These are phyloP conservation scores for Glossosoma conforme DNA, from an alignment of 1,140 invertebrate genomes.

Conservation along the genomic window DNA sequence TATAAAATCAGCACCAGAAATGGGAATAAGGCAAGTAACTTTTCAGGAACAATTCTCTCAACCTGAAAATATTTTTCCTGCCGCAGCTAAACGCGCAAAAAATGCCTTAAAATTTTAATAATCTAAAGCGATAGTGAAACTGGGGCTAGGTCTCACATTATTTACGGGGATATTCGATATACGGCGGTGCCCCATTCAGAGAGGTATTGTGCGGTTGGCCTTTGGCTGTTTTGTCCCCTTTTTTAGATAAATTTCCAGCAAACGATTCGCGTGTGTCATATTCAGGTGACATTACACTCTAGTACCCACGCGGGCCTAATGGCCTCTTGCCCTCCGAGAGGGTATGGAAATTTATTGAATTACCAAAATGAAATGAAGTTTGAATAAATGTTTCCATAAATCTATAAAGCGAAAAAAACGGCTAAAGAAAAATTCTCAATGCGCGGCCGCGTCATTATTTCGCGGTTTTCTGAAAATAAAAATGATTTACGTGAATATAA, in stretches of 20 bases:
- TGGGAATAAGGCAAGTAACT: too few relatives aligned
- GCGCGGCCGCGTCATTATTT: too few relatives aligned
- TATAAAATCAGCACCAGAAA: too few relatives aligned
- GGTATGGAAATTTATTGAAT: constrained; percentile 27
- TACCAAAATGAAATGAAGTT: constrained; percentile 24
- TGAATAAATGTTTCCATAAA: constrained; percentile 24
- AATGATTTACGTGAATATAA: too few relatives aligned
- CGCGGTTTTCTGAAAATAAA: too few relatives aligned
- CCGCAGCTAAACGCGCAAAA: too few relatives aligned
- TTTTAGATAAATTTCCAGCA: constrained; percentile 30
- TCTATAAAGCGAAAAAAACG: constrained; percentile 5
- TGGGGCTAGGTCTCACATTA: constrained; percentile 7
- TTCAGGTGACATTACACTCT: constrained; percentile 30
- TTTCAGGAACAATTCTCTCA: too few relatives aligned
- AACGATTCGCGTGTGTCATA: constrained; percentile 32
- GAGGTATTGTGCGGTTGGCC: constrained; percentile 16
- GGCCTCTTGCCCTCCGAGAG: constrained; percentile 28
- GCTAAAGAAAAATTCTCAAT: too few relatives aligned
- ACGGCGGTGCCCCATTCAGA: constrained; percentile 12
- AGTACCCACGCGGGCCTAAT: constrained; percentile 25
- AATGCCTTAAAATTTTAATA: too few relatives aligned
- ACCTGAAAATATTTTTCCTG: too few relatives aligned
- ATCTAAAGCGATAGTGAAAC: too few relatives aligned
- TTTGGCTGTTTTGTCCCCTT: constrained; percentile 24
- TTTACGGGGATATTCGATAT: constrained; percentile 28